These are phyloP conservation scores for Phymastichus coffea DNA, from an alignment of 1,140 invertebrate genomes.

Conservation along the genomic window DNA sequence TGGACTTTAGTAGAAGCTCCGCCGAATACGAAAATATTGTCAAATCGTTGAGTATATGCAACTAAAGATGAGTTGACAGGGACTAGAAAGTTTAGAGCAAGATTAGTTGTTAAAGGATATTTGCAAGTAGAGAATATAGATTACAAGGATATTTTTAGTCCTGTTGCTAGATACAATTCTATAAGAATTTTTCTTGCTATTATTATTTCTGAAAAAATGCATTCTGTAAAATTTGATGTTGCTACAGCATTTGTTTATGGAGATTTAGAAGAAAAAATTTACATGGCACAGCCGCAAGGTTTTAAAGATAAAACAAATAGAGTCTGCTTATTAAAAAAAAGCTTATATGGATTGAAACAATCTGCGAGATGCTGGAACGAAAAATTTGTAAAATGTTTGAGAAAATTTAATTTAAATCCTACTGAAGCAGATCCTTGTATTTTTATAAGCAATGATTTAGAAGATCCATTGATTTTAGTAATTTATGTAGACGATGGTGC, in stretches of 20 bases:
- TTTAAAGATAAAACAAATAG: constrained; percentile 25
- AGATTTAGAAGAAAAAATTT: constrained; percentile 16
- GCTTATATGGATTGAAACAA: constrained; percentile 51
- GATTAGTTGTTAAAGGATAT: constrained; percentile 45
- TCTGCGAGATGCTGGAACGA: constrained; percentile 46
- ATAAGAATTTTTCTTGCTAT: constrained; percentile 40
- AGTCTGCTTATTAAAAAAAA: constrained; percentile 45
- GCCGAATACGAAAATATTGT: too few relatives aligned
- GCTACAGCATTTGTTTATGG: constrained; percentile 35
- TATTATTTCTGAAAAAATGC: constrained; percentile 29
- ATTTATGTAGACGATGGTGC: constrained; percentile 27
- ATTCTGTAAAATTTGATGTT: constrained; percentile 34
- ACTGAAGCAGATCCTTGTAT: constrained; percentile 28
- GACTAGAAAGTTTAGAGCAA: constrained; percentile 42
- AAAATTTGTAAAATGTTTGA: constrained; percentile 24
- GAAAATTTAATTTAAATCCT: too few relatives aligned
- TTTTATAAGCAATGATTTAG: constrained; percentile 28
- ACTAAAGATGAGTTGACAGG: constrained; percentile 36
- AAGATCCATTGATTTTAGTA: constrained; percentile 7
- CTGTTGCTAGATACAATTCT: constrained; percentile 38
- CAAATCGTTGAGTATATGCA: constrained; percentile 43
- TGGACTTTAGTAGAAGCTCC: constrained; percentile 27
- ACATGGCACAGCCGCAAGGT: constrained; percentile 39
- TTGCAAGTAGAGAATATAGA: constrained; percentile 36
- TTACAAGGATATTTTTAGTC: too few relatives aligned